Conservation (phyloP, 2,113 vertebrate genomes). For the Lophochroa leadbeateri region DNA sequence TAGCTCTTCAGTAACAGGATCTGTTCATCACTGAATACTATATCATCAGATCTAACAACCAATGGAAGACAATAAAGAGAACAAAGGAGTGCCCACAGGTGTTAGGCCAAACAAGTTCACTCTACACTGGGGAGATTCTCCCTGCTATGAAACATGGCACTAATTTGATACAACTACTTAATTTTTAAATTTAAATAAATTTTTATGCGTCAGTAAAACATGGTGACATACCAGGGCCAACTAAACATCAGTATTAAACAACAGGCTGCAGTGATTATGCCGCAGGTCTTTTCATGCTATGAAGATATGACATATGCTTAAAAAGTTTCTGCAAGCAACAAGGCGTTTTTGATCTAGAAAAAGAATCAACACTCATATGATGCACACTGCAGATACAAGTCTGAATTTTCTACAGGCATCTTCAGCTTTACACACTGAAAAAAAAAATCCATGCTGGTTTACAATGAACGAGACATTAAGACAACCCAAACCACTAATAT, state of each 20-base stretch:
- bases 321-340: not conserved
- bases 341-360: not conserved
- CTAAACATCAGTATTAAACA: not conserved
- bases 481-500: not conserved
- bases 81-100: not conserved
- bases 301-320: not conserved
- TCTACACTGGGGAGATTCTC: not conserved
- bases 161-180: not conserved
- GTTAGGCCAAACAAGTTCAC: not conserved
- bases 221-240: not conserved
- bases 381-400: not conserved
- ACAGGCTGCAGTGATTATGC: not conserved
- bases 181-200: not conserved
- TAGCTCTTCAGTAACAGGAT: not conserved
- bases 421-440: not conserved
- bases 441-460: rapidly evolving
- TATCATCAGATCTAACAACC: not conserved
- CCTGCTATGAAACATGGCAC: not conserved
- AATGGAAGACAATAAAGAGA: not conserved
- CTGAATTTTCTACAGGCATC: not conserved
- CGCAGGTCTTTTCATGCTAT: not conserved
- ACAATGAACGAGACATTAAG: not conserved
- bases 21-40: not conserved
- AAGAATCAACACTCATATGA: not conserved
- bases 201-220: not conserved